A percentile compares a stretch with the other conserved stretches of the same genome.
Conservation (phyloP, 2,113 vertebrate species). For the Stigmatopora nigra region DNA sequence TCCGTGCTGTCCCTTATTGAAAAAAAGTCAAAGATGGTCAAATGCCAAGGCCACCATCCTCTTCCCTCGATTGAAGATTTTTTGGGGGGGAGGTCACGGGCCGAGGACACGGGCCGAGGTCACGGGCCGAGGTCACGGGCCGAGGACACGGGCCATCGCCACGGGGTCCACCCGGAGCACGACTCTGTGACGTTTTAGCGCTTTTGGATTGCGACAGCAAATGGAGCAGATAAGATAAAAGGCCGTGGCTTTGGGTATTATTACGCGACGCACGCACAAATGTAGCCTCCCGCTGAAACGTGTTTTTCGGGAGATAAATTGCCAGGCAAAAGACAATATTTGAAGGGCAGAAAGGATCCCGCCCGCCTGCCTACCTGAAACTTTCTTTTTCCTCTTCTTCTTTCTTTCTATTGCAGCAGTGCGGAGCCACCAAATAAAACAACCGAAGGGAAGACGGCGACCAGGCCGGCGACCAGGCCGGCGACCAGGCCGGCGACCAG, state of each 20-base stretch:
- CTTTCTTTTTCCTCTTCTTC: background rate
- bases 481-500: too few species aligned
- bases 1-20: too few species aligned
- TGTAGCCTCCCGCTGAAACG: background rate
- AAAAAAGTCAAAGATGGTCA: too few species aligned
- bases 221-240: slow-evolving; percentile 66
- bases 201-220: slow-evolving; percentile 59
- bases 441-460: slow-evolving; percentile 42
- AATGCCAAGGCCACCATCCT: too few species aligned
- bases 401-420: slow-evolving; percentile 60
- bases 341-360: background rate
- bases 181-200: slow-evolving; percentile 31
- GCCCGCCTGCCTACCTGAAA: background rate
- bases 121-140: too few species aligned
- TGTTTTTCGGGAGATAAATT: background rate
- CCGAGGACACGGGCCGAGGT: too few species aligned
- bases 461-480: too few species aligned
- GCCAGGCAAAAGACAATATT: too few species aligned
- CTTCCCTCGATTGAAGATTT: too few species aligned
- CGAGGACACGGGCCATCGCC: too few species aligned
- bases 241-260: background rate
- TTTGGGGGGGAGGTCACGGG: too few species aligned
- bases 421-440: slow-evolving; percentile 65
- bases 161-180: slow-evolving; percentile 46
- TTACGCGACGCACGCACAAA: slow-evolving; percentile 4